Base-by-base conservation (phyloP, 2,888 invertebrate species). In the Lagria hirta region DNA sequence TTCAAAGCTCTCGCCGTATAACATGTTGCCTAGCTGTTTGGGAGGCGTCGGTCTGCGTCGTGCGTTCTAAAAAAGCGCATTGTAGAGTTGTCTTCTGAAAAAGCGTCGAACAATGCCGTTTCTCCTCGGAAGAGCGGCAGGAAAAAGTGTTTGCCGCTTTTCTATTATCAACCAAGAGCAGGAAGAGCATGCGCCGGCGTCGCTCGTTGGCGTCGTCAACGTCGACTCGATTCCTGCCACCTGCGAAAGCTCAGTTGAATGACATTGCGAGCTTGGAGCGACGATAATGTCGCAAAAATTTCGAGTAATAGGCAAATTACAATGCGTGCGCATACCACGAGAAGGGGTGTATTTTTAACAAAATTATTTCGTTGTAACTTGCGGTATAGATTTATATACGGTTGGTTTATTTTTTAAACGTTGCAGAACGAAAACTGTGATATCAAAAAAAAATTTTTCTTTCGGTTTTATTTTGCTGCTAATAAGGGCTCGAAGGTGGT, bases 231-330 rank as follows among this genome's bases (percentile, higher is more conserved):
- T 29, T 38, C 38, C 38, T 38, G 36, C 35, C 35, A 36, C 43
- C 30, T 44, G 44, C 35, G 16, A 37, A 44, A 44, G 41, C 33
- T 41, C 43, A 43, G 43, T 43, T 43, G 43, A 44, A 44, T 44
- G 44, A 44, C 44, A 44, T 38, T 35, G 44, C n/a, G n/a, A 36
- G 32, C 37, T 32, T 36, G n/a, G 22, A 12, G 18, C 3, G 16
- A 17, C 32, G 32, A 11, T 6, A 44, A 36, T 38, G 30, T 44
- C 38, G 44, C 44, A 28, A 38, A 44, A 43, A 18, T 32, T 26
- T 26, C 40, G 17, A 34, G 23, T 23, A 34, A 6, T 23, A 22
- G 21, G 23, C 14, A 14, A 11, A 14, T n/a, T 14, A 29, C 22
- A 22, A 17, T 27, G 33, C 33, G 37, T 38, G 36, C 36, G 36